Conservation (phyloP, 2,888 invertebrate genomes). For the Stomorhina lunata region DNA sequence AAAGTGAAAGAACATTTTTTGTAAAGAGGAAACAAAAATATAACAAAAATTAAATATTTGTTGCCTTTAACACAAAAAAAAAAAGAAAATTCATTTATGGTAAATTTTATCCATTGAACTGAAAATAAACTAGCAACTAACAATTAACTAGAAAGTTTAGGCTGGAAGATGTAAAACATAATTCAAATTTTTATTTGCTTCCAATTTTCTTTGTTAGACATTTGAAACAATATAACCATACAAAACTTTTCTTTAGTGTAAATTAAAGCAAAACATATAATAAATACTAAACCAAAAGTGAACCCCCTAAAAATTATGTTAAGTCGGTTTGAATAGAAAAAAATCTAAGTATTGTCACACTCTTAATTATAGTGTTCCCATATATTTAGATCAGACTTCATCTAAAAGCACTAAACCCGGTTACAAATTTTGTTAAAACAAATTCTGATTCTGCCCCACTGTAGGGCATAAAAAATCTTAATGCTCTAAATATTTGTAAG, state of each 20-base stretch:
- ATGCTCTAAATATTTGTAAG: too few relatives aligned
- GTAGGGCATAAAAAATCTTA: too few relatives aligned
- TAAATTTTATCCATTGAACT: constrained; percentile 42
- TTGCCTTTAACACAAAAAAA: neutral
- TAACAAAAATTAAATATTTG: neutral
- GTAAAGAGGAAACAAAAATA: neutral
- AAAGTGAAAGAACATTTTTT: too few relatives aligned
- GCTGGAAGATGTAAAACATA: constrained; percentile 36
- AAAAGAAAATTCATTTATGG: neutral
- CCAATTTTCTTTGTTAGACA: neutral
- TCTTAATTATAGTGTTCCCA: too few relatives aligned
- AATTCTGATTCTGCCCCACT: too few relatives aligned
- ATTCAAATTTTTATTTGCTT: constrained; percentile 14
- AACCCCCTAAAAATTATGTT: too few relatives aligned
- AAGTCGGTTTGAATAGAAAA: too few relatives aligned
- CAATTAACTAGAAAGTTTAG: constrained; percentile 24
- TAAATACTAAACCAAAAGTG: too few relatives aligned
- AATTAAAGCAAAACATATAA: too few relatives aligned
- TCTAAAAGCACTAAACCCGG: too few relatives aligned
- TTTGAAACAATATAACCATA: neutral
- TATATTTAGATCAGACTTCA: too few relatives aligned
- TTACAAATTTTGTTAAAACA: too few relatives aligned
- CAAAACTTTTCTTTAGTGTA: neutral
- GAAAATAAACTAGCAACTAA: constrained; percentile 50
- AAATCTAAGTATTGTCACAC: neutral